phyloP scores from a whole-genome alignment of 1,140 invertebrate species.

The Pseudoatta argentina region DNA sequence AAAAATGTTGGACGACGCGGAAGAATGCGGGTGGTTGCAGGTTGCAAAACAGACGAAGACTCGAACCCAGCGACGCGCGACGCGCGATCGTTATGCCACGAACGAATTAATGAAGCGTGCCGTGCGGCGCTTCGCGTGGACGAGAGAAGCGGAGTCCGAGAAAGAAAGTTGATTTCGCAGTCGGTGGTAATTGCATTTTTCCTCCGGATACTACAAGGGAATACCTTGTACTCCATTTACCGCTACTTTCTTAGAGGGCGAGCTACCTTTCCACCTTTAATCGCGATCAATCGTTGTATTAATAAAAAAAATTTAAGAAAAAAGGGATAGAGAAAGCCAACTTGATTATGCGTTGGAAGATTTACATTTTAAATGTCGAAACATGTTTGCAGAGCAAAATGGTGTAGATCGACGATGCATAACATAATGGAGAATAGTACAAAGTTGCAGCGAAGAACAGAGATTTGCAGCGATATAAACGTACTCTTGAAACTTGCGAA shows the following conservation, averaged over 20 bases:
- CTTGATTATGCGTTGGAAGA: not conserved
- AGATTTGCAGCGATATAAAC: conserved; percentile 16
- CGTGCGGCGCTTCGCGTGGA: conserved; percentile 29
- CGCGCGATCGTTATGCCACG: conserved; percentile 42
- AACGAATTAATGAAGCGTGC: conserved; percentile 67
- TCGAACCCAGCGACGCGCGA: conserved; percentile 49
- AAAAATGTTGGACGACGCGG: conserved; percentile 1
- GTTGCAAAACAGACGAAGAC: conserved; percentile 37
- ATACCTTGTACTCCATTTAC: conserved; percentile 7
- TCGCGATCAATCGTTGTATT: conserved; percentile 34
- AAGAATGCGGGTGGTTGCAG: conserved; percentile 61
- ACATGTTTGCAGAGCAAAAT: conserved; percentile 15
- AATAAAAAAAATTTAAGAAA: conserved; percentile 15
- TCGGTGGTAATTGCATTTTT: conserved; percentile 10
- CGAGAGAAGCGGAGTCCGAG: conserved; percentile 24
- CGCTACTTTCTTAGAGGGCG: not conserved
- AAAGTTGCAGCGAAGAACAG: not conserved
- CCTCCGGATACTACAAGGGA: not conserved
- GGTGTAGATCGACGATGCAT: not conserved
- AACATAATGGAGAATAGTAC: not conserved
- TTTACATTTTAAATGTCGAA: conserved; percentile 56
- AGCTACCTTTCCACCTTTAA: conserved; percentile 21
- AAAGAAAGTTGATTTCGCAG: conserved; percentile 39
- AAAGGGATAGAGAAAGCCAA: not conserved
- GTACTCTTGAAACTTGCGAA: conserved; percentile 9